Evolutionary conservation across 2,113 vertebrate genomes (phyloP).

Genomic region (Caloenas nicobarica): DNA sequence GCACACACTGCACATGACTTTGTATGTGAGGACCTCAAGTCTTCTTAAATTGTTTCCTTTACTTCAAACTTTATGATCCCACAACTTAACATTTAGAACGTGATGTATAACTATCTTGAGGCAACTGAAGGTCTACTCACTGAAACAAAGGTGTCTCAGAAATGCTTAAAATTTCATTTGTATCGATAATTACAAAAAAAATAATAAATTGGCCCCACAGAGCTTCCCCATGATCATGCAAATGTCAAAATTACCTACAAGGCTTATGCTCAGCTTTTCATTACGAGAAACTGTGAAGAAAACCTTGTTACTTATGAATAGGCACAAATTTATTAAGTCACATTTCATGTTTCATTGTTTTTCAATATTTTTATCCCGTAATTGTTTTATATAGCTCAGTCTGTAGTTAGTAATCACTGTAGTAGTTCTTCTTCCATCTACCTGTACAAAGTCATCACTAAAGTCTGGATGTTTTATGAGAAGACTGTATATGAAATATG

Average conservation of each 20-base stretch:
- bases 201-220: background rate
- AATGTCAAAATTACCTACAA: background rate
- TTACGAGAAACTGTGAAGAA: background rate
- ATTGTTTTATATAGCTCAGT: background rate
- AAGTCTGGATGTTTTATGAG: background rate
- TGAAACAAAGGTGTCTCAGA: background rate
- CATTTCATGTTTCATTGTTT: background rate
- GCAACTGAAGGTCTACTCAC: background rate
- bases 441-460: background rate
- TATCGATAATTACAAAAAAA: background rate
- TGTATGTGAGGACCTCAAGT: background rate
- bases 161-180: background rate
- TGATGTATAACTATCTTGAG: background rate
- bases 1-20: rapidly evolving
- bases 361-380: background rate
- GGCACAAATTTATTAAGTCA: background rate
- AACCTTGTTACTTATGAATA: background rate
- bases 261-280: background rate
- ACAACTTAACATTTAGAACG: background rate
- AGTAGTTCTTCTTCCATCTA: background rate
- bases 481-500: background rate
- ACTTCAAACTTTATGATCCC: background rate
- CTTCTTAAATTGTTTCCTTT: background rate
- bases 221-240: background rate
- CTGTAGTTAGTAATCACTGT: background rate